A percentile compares a stretch with the other conserved stretches of the same genome.
These are phyloP conservation scores for Lophotriccus pileatus DNA, from an alignment of 2,797 vertebrate species.

Conservation along the genomic window DNA sequence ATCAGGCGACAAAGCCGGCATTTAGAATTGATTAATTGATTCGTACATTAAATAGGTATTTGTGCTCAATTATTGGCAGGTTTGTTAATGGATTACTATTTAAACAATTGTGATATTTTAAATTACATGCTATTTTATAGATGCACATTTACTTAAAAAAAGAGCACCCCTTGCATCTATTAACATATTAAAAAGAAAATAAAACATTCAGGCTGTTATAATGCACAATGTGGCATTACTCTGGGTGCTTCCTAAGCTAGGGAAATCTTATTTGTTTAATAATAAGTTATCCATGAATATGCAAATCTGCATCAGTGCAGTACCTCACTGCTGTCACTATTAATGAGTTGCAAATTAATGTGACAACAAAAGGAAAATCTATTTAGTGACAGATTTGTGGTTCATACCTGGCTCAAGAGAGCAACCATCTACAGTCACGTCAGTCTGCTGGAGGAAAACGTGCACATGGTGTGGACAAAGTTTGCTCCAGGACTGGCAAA, in stretches of 20 bases:
- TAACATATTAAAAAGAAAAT: constrained; percentile 78
- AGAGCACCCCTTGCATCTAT: constrained; percentile 70
- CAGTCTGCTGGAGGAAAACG: not conserved
- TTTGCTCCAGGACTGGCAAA: not conserved
- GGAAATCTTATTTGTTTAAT: constrained; percentile 83
- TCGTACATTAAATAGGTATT: constrained; percentile 69
- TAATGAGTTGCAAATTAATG: constrained; percentile 83
- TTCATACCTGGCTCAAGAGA: constrained; percentile 74
- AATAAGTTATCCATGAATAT: constrained; percentile 82
- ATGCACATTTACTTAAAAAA: constrained; percentile 71
- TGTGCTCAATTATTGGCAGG: constrained; percentile 74
- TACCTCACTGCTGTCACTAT: constrained; percentile 81
- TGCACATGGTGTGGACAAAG: not conserved
- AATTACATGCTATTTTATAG: constrained; percentile 71
- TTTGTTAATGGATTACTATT: constrained; percentile 73
- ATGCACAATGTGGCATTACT: constrained; percentile 77
- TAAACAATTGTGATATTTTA: constrained; percentile 74
- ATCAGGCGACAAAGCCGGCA: constrained; percentile 6
- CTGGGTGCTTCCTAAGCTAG: constrained; percentile 76
- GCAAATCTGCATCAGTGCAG: constrained; percentile 76
- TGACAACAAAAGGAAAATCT: constrained; percentile 82
- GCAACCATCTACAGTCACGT: not conserved
- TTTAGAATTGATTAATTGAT: constrained; percentile 72
- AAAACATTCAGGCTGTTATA: constrained; percentile 74
- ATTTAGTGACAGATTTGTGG: constrained; percentile 75